phyloP scores from a whole-genome alignment of 2,113 vertebrate genomes.

The Hydropotes inermis region DNA sequence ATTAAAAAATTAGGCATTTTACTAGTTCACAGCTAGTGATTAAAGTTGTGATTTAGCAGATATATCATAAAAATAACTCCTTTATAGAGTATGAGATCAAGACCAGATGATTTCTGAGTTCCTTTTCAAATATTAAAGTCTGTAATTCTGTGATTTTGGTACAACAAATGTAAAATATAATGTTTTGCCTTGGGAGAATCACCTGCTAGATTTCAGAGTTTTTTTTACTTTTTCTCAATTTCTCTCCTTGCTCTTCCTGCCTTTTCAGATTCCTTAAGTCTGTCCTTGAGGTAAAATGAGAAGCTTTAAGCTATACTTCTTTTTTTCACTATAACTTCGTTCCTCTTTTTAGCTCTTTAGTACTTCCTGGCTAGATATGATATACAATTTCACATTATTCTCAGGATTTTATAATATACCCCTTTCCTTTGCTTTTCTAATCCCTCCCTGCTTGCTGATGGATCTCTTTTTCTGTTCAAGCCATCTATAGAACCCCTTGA shows the following conservation, averaged over 20 bases:
- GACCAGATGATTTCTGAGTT: conserved; percentile 20
- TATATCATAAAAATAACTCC: conserved; percentile 8
- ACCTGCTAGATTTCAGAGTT: neutral
- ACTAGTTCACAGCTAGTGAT: neutral
- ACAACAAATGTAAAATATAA: neutral
- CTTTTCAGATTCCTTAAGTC: neutral
- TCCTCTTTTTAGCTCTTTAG: neutral
- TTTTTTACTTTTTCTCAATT: neutral
- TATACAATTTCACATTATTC: neutral
- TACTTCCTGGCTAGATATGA: neutral
- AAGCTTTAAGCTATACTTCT: neutral
- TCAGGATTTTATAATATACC: neutral
- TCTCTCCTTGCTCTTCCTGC: neutral
- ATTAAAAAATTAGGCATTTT: neutral
- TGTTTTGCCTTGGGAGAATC: neutral
- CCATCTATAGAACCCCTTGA: neutral
- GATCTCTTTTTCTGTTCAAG: neutral
- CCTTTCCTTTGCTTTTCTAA: neutral
- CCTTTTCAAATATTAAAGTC: neutral
- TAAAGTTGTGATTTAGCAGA: neutral
- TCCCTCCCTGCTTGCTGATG: neutral
- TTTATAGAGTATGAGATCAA: neutral
- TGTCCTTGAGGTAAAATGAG: neutral
- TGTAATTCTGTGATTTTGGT: neutral
- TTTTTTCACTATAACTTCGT: neutral